These are phyloP conservation scores for Buceros bicornis DNA, from an alignment of 2,797 vertebrate genomes.

Conservation along the genomic window DNA sequence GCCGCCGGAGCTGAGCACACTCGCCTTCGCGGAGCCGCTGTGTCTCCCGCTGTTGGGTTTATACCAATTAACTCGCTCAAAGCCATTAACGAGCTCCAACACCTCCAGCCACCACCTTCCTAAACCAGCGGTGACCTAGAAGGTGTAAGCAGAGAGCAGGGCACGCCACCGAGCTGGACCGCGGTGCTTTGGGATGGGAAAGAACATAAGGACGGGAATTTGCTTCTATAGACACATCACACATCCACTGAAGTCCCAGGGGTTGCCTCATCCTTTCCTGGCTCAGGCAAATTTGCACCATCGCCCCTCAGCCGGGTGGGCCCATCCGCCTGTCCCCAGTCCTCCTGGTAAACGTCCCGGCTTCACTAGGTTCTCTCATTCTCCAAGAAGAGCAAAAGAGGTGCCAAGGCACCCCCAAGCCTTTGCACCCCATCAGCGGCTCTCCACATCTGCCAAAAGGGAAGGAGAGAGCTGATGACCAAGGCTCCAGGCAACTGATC, in stretches of 20 bases:
- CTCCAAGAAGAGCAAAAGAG: background rate
- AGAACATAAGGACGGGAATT: background rate
- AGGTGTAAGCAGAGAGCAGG: background rate
- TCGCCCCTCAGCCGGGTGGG: fast-evolving
- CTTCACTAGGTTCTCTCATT: fast-evolving
- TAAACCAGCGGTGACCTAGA: fast-evolving
- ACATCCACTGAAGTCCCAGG: fast-evolving
- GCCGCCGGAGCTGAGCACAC: fast-evolving
- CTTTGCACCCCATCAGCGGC: fast-evolving
- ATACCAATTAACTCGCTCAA: background rate
- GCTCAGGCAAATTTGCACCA: background rate
- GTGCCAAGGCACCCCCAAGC: background rate
- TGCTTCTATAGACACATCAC: fast-evolving
- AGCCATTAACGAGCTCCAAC: background rate
- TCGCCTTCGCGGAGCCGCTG: fast-evolving
- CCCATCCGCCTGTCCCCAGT: fast-evolving
- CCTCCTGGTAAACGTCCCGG: background rate
- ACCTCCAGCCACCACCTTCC: background rate
- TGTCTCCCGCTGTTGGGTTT: background rate
- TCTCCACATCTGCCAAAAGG: background rate
- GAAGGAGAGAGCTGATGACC: background rate
- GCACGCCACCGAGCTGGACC: background rate
- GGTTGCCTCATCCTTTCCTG: background rate
- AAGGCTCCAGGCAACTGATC: fast-evolving
- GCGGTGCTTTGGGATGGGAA: too few species aligned